Evolutionary conservation across 1,140 invertebrate species (phyloP).

Genomic region (Drosophila kikkawai): DNA sequence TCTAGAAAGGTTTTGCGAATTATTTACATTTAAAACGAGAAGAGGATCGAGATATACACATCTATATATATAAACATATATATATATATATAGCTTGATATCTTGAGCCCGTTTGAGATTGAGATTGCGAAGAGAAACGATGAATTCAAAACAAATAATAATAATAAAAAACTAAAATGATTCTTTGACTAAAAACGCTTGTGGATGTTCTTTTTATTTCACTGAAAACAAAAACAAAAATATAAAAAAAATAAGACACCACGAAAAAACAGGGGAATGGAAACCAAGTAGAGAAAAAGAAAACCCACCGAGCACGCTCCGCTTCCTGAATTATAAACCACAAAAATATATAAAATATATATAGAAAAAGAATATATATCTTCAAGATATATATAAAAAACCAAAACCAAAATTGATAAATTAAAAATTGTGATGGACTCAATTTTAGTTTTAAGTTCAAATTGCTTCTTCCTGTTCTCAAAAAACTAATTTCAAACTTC

Average conservation of each 20-base stretch:
- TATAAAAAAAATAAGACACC: slow-evolving; percentile 9
- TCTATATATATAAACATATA: not conserved
- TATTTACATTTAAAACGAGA: slow-evolving; percentile 49
- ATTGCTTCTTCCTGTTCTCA: slow-evolving; percentile 52
- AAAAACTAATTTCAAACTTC: slow-evolving; percentile 45
- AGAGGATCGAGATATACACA: slow-evolving; percentile 28
- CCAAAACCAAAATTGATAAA: slow-evolving; percentile 65
- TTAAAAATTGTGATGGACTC: slow-evolving; percentile 85
- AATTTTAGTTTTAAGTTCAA: slow-evolving; percentile 80
- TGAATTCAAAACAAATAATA: slow-evolving; percentile 62
- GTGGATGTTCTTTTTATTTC: slow-evolving; percentile 84
- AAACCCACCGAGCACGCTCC: slow-evolving; percentile 67
- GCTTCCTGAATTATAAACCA: slow-evolving; percentile 5
- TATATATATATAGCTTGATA: slow-evolving; percentile 7
- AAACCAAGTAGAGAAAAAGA: slow-evolving; percentile 19
- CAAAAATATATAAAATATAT: slow-evolving; percentile 28
- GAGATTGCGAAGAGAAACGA: slow-evolving; percentile 69
- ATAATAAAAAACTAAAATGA: slow-evolving; percentile 74
- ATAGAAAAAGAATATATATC: slow-evolving; percentile 45
- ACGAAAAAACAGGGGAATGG: slow-evolving; percentile 33
- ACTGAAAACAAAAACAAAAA: slow-evolving; percentile 35
- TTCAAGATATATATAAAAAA: slow-evolving; percentile 25
- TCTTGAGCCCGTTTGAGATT: slow-evolving; percentile 35
- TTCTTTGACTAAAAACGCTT: slow-evolving; percentile 84
- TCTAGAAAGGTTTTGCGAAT: slow-evolving; percentile 53